These are phyloP conservation scores for Esox niger DNA, from an alignment of 2,113 vertebrate genomes.

Conservation along the genomic window DNA sequence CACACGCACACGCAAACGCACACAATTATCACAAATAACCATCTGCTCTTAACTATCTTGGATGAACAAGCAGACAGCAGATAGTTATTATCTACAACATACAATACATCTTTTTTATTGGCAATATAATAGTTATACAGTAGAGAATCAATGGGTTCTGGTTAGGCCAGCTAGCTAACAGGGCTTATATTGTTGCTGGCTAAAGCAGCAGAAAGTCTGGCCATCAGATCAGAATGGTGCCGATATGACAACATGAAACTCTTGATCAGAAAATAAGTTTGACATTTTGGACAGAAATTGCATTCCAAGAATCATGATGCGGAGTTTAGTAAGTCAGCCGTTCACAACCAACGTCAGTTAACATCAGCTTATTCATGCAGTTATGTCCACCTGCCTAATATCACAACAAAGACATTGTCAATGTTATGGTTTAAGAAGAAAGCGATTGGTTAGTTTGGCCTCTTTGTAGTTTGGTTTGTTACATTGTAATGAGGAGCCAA, in stretches of 20 bases:
- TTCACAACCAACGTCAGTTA: neutral
- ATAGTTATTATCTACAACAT: too few relatives aligned
- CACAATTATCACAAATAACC: too few relatives aligned
- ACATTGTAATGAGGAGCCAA: too few relatives aligned
- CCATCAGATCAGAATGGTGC: neutral
- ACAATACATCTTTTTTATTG: too few relatives aligned
- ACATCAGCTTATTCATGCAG: neutral
- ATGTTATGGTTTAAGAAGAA: neutral
- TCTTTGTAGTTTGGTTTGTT: too few relatives aligned
- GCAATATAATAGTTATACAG: too few relatives aligned
- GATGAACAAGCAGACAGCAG: slow-evolving; percentile 17
- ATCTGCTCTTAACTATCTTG: too few relatives aligned
- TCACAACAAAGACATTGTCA: neutral
- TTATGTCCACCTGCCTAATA: neutral
- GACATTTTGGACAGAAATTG: neutral
- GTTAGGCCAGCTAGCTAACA: too few relatives aligned
- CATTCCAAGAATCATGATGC: neutral
- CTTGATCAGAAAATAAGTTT: neutral
- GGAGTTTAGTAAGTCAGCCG: neutral
- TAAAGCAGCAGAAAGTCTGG: neutral
- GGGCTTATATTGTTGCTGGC: neutral
- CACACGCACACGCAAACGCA: too few relatives aligned
- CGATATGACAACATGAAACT: neutral
- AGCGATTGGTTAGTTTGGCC: neutral
- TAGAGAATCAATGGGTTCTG: too few relatives aligned